phyloP scores from a whole-genome alignment of 2,797 vertebrate genomes.

The Syngnathus rostellatus region DNA sequence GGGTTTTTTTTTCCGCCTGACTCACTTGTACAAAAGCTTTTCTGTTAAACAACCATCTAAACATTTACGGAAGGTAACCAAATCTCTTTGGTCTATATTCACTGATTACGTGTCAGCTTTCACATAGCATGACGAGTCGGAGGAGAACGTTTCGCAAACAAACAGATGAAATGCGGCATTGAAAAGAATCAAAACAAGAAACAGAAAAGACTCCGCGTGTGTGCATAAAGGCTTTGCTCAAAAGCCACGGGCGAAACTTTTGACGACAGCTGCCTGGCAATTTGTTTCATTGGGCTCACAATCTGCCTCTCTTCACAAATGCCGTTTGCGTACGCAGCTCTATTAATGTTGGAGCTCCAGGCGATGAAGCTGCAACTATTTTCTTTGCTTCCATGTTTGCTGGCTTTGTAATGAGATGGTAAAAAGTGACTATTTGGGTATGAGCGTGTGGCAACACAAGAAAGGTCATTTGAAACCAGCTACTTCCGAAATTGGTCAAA shows the following conservation, averaged over 20 bases:
- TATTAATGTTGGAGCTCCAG: slow-evolving; percentile 15
- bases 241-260: slow-evolving; percentile 23
- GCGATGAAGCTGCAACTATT: slow-evolving; percentile 7
- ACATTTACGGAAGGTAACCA: background rate
- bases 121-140: slow-evolving; percentile 3
- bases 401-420: slow-evolving; percentile 15
- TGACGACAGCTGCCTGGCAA: slow-evolving; percentile 25
- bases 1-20: too few species aligned
- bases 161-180: background rate
- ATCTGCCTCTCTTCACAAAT: slow-evolving; percentile 12
- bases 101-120: background rate
- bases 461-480: background rate
- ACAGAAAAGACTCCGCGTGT: background rate
- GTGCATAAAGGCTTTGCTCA: slow-evolving; percentile 5
- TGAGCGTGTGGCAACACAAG: background rate
- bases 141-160: background rate
- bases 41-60: background rate
- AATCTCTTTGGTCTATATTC: background rate
- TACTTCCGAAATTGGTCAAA: background rate
- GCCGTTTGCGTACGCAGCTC: slow-evolving; percentile 16
- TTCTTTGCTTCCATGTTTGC: slow-evolving; percentile 12
- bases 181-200: slow-evolving; percentile 11
- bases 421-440: background rate
- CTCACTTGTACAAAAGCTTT: too few species aligned
- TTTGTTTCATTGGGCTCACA: slow-evolving; percentile 17